Base-by-base conservation (phyloP, 35 echinoderm and acorn worm species). In the Amphiura filiformis region DNA sequence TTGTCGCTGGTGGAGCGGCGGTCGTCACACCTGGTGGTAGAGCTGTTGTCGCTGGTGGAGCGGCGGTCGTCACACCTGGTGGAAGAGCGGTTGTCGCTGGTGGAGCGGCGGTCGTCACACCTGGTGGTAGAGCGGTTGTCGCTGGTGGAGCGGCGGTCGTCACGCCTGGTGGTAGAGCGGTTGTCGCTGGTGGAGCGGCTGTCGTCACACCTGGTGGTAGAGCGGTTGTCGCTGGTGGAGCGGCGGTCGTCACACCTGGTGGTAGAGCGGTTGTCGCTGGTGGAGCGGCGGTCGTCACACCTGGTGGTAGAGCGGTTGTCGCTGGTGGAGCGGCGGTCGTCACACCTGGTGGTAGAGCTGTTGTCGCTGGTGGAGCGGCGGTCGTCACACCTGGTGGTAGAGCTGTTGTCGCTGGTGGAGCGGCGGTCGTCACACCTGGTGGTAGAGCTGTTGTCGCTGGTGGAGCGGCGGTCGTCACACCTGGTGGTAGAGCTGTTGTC, bases 201-300 rank as follows among this genome's bases (percentile, higher is more conserved):
- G 41, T 80, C 20, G 78, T 80, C 3, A 80, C 34, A 28, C 17
- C 78, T 80, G 78, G 18, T 80, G 78, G 78, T 33, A 36, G 78
- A 1, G 26, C 78, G 18, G 78, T 36, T 28, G 23, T 35, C 34
- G 38, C 34, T 17, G 34, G n/a, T 11, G 75, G 34, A 9, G 75
- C 75, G 12, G 75, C n/a, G 3, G n/a, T 47, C 4, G 75, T 77
- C 4, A 35, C 34, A 31, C n/a, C 34, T 77, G 75, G 75, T 35
- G 75, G 75, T 77, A 12, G 75, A 47, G 41, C 41, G 17, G 41
- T 47, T 47, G 41, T 47, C 17, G 41, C 41, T 64, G 41, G 41
- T 47, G 41, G 41, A 47, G 41, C 41, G 17, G 17, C 4, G 41
- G 83, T 57, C n/a, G n/a, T n/a, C n/a, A n/a, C n/a, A n/a, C n/a